phyloP scores from a whole-genome alignment of 2,797 vertebrate genomes.

The Eupleurogrammus muticus region DNA sequence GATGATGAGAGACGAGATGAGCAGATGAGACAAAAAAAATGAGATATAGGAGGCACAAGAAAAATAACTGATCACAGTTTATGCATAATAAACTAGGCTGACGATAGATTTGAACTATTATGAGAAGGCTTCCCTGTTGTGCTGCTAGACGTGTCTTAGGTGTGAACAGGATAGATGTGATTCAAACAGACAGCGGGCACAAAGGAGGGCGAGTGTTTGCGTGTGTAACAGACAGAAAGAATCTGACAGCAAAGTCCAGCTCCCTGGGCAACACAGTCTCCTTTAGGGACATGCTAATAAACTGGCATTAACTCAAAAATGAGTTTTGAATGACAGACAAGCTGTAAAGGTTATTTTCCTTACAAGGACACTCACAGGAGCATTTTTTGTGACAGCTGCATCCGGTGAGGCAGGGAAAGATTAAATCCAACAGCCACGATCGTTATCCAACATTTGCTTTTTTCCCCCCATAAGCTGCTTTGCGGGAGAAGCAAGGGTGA shows the following conservation, averaged over 20 bases:
- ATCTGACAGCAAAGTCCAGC: slow-evolving; percentile 35
- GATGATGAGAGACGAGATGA: too few species aligned
- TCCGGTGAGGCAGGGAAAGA: slow-evolving; percentile 59
- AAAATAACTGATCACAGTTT: not conserved
- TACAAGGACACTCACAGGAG: slow-evolving; percentile 44
- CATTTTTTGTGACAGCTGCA: slow-evolving; percentile 33
- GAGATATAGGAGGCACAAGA: not conserved
- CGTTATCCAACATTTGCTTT: slow-evolving; percentile 62
- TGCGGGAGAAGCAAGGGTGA: slow-evolving; percentile 43
- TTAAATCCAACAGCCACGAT: slow-evolving; percentile 63
- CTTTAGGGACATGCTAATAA: slow-evolving; percentile 16
- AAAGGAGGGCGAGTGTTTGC: not conserved
- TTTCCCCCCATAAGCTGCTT: slow-evolving; percentile 75
- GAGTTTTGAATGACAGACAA: not conserved
- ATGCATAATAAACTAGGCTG: not conserved
- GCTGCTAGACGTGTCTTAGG: slow-evolving; percentile 19
- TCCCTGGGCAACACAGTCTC: slow-evolving; percentile 4
- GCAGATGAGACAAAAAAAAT: not conserved
- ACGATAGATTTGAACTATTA: not conserved
- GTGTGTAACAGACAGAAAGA: slow-evolving; percentile 1
- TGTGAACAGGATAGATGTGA: slow-evolving; percentile 28
- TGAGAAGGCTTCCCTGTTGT: not conserved
- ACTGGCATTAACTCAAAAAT: slow-evolving; percentile 3
- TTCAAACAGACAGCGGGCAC: slow-evolving; percentile 18
- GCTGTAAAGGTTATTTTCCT: slow-evolving; percentile 42